phyloP scores from a whole-genome alignment of 2,113 vertebrate genomes.

The Nansenia antarctica region DNA sequence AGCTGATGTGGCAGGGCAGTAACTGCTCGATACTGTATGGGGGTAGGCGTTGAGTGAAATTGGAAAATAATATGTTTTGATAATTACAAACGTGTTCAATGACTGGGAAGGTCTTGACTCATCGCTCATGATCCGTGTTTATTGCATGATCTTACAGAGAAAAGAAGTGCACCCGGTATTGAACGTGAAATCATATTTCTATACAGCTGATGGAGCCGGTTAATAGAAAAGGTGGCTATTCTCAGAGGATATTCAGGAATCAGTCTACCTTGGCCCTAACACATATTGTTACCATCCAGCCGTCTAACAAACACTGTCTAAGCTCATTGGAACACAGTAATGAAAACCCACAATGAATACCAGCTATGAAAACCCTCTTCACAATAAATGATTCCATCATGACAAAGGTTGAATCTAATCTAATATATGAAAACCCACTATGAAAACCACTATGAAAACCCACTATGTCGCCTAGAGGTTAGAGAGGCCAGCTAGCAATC shows the following conservation, averaged over 20 bases:
- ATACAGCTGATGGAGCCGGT: neutral
- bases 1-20: constrained; percentile 22
- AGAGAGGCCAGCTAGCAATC: too few relatives aligned
- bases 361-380: too few relatives aligned
- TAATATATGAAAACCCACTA: too few relatives aligned
- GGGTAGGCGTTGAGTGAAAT: neutral
- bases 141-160: neutral
- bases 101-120: neutral
- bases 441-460: too few relatives aligned
- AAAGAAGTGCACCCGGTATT: neutral
- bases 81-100: neutral
- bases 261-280: constrained; percentile 6
- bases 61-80: neutral
- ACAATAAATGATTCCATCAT: too few relatives aligned
- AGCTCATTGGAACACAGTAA: too few relatives aligned
- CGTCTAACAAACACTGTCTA: too few relatives aligned
- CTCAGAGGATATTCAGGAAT: neutral
- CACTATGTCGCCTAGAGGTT: too few relatives aligned
- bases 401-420: too few relatives aligned
- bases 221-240: neutral
- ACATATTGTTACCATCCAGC: too few relatives aligned
- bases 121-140: neutral
- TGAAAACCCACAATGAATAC: too few relatives aligned
- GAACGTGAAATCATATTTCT: neutral
- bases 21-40: neutral